These are phyloP conservation scores for Ophion slaviceki DNA, from an alignment of 2,888 invertebrate genomes.

Conservation along the genomic window DNA sequence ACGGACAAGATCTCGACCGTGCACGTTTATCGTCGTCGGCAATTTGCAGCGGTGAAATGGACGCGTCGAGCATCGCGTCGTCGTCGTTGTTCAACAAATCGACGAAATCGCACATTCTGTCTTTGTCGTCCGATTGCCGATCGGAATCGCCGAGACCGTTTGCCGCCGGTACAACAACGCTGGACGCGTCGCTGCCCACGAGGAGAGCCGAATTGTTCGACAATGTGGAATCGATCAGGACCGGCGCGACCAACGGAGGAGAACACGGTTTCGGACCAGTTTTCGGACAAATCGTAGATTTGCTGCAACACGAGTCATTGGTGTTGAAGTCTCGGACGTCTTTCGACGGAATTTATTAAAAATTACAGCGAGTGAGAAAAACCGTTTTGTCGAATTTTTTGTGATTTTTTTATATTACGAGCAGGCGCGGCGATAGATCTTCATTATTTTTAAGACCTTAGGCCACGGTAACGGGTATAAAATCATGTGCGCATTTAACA, in stretches of 20 bases:
- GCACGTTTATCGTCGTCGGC: neutral
- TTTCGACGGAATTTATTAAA: neutral
- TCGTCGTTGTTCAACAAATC: conserved; percentile 66
- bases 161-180: neutral
- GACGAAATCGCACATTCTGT: conserved; percentile 41
- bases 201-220: conserved; percentile 12
- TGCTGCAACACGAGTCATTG: neutral
- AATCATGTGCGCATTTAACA: too few relatives aligned
- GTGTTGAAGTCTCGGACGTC: neutral
- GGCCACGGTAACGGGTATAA: too few relatives aligned
- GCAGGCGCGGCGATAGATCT: too few relatives aligned
- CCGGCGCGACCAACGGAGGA: neutral
- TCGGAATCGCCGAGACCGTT: conserved; percentile 35
- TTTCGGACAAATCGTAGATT: neutral
- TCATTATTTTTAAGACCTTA: too few relatives aligned
- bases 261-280: neutral
- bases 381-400: too few relatives aligned
- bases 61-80: conserved; percentile 59
- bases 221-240: neutral
- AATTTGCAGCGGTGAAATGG: conserved; percentile 37
- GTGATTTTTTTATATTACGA: too few relatives aligned
- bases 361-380: neutral
- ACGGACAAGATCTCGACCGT: neutral
- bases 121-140: conserved; percentile 34
- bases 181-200: neutral